These are phyloP conservation scores for Himalopsyche anomala DNA, from an alignment of 2,888 invertebrate genomes.

Conservation along the genomic window DNA sequence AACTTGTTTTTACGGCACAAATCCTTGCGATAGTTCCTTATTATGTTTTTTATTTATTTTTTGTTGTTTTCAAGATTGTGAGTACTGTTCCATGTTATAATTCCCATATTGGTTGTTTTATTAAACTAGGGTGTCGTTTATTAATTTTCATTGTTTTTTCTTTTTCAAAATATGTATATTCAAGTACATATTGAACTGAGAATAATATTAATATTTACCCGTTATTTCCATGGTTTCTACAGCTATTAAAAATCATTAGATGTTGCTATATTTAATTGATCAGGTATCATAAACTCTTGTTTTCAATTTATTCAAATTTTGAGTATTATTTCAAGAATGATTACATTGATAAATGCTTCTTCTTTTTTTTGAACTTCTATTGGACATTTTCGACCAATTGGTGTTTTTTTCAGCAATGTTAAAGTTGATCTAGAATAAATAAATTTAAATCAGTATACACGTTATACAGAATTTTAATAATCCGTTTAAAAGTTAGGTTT, in stretches of 20 bases:
- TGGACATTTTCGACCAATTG: too few relatives aligned
- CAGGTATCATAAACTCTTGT: constrained; percentile 11
- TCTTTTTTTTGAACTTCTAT: too few relatives aligned
- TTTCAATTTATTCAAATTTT: neutral
- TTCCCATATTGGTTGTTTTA: neutral
- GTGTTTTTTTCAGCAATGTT: too few relatives aligned
- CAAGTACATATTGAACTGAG: neutral
- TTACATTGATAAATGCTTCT: neutral
- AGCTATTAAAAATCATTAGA: neutral
- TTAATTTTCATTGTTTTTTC: neutral
- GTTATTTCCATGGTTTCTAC: constrained; percentile 1
- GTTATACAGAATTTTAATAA: too few relatives aligned
- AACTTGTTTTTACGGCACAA: too few relatives aligned
- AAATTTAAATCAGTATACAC: too few relatives aligned
- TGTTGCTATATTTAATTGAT: neutral
- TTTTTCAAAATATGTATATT: neutral
- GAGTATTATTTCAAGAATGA: constrained; percentile 24
- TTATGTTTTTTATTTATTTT: neutral
- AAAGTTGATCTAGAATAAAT: too few relatives aligned
- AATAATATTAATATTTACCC: constrained; percentile 14
- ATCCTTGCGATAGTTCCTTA: too few relatives aligned
- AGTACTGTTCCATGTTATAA: neutral
- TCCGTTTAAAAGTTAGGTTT: too few relatives aligned
- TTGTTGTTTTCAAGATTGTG: neutral
- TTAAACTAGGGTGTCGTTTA: neutral